Percentiles rank a stretch among this genome's conserved stretches.
phyloP scores from a whole-genome alignment of 2,888 invertebrate genomes.

The Ferrisia virgata region DNA sequence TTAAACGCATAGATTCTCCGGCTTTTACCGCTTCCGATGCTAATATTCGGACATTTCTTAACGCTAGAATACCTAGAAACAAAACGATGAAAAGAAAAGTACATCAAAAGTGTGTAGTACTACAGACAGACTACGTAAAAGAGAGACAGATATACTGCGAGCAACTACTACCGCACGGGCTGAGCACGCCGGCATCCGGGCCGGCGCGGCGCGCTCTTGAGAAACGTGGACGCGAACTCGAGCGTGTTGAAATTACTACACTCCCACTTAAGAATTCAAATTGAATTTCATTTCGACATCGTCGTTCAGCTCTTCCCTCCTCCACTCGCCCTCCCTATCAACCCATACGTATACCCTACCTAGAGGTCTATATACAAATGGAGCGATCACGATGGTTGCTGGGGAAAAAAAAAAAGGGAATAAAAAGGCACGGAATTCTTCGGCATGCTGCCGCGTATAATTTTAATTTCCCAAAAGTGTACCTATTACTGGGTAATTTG shows the following conservation, averaged over 20 bases:
- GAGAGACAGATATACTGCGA: not conserved
- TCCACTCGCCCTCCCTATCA: not conserved
- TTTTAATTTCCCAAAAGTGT: conserved; percentile 24
- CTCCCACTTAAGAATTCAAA: not conserved
- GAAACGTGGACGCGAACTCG: not conserved
- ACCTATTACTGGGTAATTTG: conserved; percentile 1
- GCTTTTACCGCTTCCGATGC: conserved; percentile 58
- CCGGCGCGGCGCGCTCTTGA: not conserved
- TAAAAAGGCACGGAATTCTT: not conserved
- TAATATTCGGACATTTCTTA: conserved; percentile 42
- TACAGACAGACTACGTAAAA: not conserved
- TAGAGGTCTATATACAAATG: not conserved
- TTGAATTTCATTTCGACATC: not conserved
- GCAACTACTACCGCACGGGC: too few species aligned
- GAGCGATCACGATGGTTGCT: not conserved
- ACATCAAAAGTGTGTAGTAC: not conserved
- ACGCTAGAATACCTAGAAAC: conserved; percentile 4
- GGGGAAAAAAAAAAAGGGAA: not conserved
- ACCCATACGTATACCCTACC: not conserved
- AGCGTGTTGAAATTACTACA: not conserved
- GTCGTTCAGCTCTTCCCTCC: not conserved
- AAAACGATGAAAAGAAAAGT: not conserved
- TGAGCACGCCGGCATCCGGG: too few species aligned
- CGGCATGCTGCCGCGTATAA: not conserved
- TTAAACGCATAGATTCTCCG: conserved; percentile 58